Base-by-base conservation (phyloP, 35 echinoderm and acorn worm genomes). In the Hemicentrotus pulcherrimus region DNA sequence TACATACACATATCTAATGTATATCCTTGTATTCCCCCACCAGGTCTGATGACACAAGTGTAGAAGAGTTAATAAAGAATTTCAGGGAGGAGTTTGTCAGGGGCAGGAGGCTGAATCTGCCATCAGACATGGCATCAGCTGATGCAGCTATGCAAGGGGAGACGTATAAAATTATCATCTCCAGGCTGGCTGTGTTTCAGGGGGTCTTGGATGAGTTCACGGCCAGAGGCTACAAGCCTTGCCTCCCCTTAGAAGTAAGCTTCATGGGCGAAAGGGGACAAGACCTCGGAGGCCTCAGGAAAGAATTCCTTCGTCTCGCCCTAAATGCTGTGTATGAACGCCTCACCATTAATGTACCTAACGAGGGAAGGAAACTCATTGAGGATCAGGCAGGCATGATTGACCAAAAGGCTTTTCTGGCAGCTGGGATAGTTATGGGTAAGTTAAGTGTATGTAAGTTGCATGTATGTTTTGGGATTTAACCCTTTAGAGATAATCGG, bases 61-160 rank as follows among this genome's bases (percentile, higher is more conserved):
- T 87, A 31, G n/a, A 6, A 87, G 9, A 30, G 32, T 4, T 87
- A 30, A 9, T 87, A 18, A 9, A 87, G 32, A 10, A 87, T 87
- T 87, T 87, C 86, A 87, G 86, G 86, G n/a, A 87, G 32, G 86
- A 87, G 14, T 87, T 87, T 30, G 16, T 87, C 32, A 87, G 16
- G 86, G 86, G 86, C 35, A 92, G 90, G 90, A 28, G n/a, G 32
- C 41, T 92, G 90, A 92, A 92, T 33, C 32, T 92, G 28, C 90
- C 32, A 24, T 32, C 90, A 30, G 32, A 87, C 32, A 6, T 87
- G 6, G 32, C 86, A 4, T 87, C 86, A 31, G 4, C 86, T 24
- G 86, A 87, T 31, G 86, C 86, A 87, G 86, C 86, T 31, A 92
- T 92, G 90, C 90, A 92, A n/a, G 90, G 90, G 46, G 90, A 92